Evolutionary conservation across 2,888 invertebrate species (phyloP).

Genomic region (Melangyna quadrimaculata): DNA sequence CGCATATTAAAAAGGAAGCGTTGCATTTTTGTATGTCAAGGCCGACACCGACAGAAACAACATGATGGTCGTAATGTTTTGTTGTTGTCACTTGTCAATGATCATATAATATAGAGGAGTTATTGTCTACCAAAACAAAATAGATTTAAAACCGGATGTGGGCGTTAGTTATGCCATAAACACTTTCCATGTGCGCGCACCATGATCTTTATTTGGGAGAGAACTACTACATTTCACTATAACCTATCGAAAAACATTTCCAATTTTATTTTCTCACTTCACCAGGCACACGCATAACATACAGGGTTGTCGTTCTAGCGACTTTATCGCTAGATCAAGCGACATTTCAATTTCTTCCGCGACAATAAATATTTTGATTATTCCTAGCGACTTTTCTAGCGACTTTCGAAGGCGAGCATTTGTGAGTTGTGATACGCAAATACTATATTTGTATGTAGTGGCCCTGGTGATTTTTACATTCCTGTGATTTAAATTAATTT

Average conservation of each 20-base stretch:
- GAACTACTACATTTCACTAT: background rate
- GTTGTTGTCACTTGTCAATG: slow-evolving; percentile 10
- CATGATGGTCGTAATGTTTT: background rate
- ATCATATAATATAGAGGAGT: background rate
- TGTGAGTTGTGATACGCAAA: too few species aligned
- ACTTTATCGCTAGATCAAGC: too few species aligned
- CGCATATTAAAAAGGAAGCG: slow-evolving; percentile 27
- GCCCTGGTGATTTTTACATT: too few species aligned
- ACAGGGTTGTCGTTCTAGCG: too few species aligned
- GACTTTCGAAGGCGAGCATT: too few species aligned
- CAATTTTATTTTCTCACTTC: background rate
- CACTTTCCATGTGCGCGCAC: background rate
- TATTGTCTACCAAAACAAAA: background rate
- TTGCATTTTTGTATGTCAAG: slow-evolving; percentile 46
- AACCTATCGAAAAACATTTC: background rate
- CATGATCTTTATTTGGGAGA: background rate
- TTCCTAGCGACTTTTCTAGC: too few species aligned
- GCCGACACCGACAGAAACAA: slow-evolving; percentile 24
- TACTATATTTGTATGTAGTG: too few species aligned
- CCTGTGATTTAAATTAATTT: too few species aligned
- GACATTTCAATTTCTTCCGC: too few species aligned
- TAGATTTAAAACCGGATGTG: slow-evolving; percentile 3
- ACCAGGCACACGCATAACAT: background rate
- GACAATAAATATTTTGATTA: too few species aligned
- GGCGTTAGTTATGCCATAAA: background rate